A percentile compares a stretch with the other conserved stretches of the same genome.
Evolutionary conservation across 2,797 vertebrate species (phyloP).

Genomic region (Oceanodroma leucorhoa): DNA sequence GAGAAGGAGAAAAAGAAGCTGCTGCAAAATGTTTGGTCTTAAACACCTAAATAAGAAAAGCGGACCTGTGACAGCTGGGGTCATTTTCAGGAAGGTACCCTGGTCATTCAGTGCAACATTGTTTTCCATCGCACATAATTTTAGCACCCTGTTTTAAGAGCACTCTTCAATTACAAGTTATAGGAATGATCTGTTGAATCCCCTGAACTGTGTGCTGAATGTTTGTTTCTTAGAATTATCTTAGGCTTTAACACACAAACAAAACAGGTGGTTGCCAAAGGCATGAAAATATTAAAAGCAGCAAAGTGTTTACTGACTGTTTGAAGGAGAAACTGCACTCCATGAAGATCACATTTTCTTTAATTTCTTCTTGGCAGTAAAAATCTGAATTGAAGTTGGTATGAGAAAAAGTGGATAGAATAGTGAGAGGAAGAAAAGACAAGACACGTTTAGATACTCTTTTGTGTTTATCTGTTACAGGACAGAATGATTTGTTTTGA

Average conservation of each 20-base stretch:
- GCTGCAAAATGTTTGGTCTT: neutral
- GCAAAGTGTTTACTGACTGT: neutral
- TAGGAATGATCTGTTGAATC: neutral
- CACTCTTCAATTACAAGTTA: neutral
- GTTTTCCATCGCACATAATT: neutral
- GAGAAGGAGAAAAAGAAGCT: neutral
- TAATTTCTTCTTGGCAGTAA: neutral
- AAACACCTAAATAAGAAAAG: neutral
- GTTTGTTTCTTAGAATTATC: slow-evolving; percentile 8
- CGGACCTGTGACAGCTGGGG: neutral
- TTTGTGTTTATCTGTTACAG: neutral
- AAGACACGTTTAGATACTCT: neutral
- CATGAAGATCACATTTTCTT: neutral
- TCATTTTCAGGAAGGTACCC: neutral
- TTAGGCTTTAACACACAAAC: neutral
- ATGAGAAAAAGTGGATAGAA: neutral
- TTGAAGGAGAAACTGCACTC: neutral
- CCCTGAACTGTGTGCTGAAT: neutral
- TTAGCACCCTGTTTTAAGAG: neutral
- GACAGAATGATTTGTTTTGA: neutral
- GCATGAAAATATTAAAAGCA: neutral
- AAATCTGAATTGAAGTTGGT: neutral
- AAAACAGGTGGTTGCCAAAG: slow-evolving; percentile 1
- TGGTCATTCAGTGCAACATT: neutral
- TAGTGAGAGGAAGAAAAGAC: neutral